Percentiles rank a stretch among this genome's conserved stretches.
Conservation (phyloP, 2,113 vertebrate genomes). For the Edolisoma coerulescens region DNA sequence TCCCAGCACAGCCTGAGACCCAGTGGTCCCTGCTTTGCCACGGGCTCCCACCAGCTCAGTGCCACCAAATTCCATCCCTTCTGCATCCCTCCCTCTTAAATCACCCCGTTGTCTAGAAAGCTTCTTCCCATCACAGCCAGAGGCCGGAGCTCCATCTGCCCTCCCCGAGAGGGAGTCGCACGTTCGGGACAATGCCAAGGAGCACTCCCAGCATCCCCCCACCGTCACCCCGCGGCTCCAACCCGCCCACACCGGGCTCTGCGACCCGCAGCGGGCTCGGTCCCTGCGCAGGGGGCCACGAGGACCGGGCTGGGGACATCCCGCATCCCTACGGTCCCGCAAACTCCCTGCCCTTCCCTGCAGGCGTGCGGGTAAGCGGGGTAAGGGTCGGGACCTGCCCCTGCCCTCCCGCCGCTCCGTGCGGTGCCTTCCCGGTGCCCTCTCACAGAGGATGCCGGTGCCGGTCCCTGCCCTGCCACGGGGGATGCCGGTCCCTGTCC, state of each 20-base stretch:
- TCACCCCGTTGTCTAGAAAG: rapidly evolving
- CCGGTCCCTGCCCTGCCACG: no score
- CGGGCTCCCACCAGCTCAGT: neutral
- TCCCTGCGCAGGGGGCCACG: rapidly evolving
- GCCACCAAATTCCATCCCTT: neutral
- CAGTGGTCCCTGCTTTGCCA: neutral
- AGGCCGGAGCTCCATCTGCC: neutral
- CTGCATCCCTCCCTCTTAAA: no score
- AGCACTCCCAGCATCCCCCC: rapidly evolving
- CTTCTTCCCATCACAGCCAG: neutral
- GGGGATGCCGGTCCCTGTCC: neutral
- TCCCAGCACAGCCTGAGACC: neutral
- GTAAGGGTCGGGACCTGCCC: rapidly evolving
- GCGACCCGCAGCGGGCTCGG: neutral
- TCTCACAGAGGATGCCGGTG: neutral
- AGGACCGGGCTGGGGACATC: neutral
- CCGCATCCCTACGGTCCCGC: no score
- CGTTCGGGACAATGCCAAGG: rapidly evolving
- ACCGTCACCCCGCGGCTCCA: neutral
- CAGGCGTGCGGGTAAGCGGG: neutral
- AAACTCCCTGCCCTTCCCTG: neutral
- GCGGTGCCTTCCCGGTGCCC: neutral
- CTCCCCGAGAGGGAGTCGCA: neutral
- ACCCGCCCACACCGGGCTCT: neutral
- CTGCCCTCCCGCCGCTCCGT: neutral